Base-by-base conservation (phyloP, 2,888 invertebrate species). In the Iphiclides podalirius region DNA sequence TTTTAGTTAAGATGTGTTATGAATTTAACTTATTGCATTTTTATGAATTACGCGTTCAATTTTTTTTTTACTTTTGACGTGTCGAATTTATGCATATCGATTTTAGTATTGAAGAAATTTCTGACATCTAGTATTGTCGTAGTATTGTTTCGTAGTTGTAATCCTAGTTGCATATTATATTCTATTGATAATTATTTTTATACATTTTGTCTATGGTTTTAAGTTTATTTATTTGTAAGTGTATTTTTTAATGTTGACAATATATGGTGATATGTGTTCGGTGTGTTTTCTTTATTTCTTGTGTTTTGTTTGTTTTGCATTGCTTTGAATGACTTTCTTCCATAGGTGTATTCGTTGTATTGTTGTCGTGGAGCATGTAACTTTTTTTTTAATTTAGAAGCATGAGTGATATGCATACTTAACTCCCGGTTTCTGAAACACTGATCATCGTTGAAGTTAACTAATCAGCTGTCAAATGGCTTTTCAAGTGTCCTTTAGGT, bases 211-310 rank as follows among this genome's bases (percentile, higher is more conserved):
- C 60, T 61, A 59, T 59, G 58, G 59, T 54, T 58, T 52, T 64
- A 61, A 58, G 66, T 78, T 39, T 78, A 81, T 82, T 83, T 85
- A 81, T 83, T 80, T 68, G 51, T 77, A 80, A 79, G 76, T 72
- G 66, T 72, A 71, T 67, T 67, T 67, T 72, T 70, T 73, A 72
- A 76, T 76, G 79, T 83, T 85, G 82, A 83, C 74, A 86, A 76
- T 86, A 86, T 83, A 86, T 82, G 79, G 74, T 79, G 77, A 79
- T 28, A 28, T 63, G 70, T 77, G 75, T 72, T 70, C 76, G 71
- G 52, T 70, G 69, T 74, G 61, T 77, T 77, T 79, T 75, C 61
- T 61, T 70, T 70, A 47, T 64, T 55, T 54, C n/a, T n/a, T n/a
- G n/a, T 48, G 39, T 52, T 56, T 52, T 50, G 8, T 47, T 49